Conservation (phyloP, 53 echinoderm and acorn worm genomes). For the Crossaster papposus region DNA sequence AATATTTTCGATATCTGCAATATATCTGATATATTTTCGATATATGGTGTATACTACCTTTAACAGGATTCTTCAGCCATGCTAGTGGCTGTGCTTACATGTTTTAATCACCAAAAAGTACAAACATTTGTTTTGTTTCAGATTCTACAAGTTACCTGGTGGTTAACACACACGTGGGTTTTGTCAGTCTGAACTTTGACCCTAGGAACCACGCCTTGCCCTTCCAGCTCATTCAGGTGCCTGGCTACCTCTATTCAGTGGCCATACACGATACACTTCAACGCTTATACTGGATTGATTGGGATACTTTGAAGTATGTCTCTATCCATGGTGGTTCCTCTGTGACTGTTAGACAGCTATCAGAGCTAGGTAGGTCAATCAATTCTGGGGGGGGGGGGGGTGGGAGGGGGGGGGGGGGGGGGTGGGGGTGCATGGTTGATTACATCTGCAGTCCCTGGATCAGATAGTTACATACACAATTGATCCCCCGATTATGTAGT, state of each 20-base stretch:
- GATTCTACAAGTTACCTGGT: conserved; percentile 58
- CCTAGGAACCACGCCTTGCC: conserved; percentile 49
- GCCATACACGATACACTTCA: conserved; percentile 35
- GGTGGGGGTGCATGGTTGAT: too few relatives aligned
- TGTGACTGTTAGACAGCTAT: conserved; percentile 6
- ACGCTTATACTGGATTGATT: conserved; percentile 40
- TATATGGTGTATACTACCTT: too few relatives aligned
- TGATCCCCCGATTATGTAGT: too few relatives aligned
- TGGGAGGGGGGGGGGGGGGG: too few relatives aligned
- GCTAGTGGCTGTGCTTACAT: too few relatives aligned
- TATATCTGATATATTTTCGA: too few relatives aligned
- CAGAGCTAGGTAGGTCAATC: conserved; percentile 12
- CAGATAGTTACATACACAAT: too few relatives aligned
- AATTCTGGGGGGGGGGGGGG: not conserved
- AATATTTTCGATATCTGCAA: too few relatives aligned
- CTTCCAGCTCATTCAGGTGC: conserved; percentile 17
- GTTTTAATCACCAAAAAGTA: not conserved
- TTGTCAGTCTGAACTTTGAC: conserved; percentile 52
- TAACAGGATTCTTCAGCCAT: too few relatives aligned
- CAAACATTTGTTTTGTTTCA: conserved; percentile 1
- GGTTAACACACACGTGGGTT: not conserved
- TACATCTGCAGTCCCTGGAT: too few relatives aligned
- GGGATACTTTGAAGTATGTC: not conserved
- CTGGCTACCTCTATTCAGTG: not conserved
- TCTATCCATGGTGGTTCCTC: conserved; percentile 28